Conservation (phyloP, 1,140 invertebrate species). For the Drosophila repletoides region DNA sequence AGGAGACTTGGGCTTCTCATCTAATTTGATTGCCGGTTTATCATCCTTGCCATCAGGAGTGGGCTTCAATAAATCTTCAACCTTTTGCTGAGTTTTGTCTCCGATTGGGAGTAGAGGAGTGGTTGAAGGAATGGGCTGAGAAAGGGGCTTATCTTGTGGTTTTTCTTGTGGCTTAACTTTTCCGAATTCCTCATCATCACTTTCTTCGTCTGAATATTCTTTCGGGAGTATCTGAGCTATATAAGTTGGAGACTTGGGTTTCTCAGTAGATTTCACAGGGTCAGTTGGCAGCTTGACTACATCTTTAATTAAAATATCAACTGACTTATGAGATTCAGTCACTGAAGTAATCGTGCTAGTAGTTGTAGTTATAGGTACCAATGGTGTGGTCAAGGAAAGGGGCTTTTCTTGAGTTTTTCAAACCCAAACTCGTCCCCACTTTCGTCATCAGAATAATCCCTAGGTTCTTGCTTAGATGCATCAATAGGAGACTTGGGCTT, state of each 20-base stretch:
- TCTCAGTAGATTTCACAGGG: conserved; percentile 2
- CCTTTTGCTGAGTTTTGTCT: background rate
- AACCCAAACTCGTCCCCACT: conserved; percentile 18
- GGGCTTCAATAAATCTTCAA: background rate
- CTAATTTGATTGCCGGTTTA: too few species aligned
- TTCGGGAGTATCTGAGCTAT: background rate
- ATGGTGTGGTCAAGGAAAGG: background rate
- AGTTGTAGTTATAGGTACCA: background rate
- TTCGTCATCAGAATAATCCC: conserved; percentile 27
- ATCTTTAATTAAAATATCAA: background rate
- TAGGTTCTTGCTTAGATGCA: background rate
- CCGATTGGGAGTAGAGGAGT: background rate
- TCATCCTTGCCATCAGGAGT: too few species aligned
- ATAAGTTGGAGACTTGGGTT: conserved; percentile 6
- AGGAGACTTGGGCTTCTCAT: too few species aligned
- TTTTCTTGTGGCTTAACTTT: conserved; percentile 1
- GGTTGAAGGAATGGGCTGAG: background rate
- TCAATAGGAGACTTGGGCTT: conserved; percentile 13
- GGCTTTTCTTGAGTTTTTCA: conserved; percentile 6
- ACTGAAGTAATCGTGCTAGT: background rate
- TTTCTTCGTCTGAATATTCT: conserved; percentile 8
- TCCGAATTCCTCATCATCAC: conserved; percentile 7
- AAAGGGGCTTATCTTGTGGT: too few species aligned
- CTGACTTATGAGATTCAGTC: background rate
- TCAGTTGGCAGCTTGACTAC: background rate